Base-by-base conservation (phyloP, 2,888 invertebrate species). In the Polymixis lichenea region DNA sequence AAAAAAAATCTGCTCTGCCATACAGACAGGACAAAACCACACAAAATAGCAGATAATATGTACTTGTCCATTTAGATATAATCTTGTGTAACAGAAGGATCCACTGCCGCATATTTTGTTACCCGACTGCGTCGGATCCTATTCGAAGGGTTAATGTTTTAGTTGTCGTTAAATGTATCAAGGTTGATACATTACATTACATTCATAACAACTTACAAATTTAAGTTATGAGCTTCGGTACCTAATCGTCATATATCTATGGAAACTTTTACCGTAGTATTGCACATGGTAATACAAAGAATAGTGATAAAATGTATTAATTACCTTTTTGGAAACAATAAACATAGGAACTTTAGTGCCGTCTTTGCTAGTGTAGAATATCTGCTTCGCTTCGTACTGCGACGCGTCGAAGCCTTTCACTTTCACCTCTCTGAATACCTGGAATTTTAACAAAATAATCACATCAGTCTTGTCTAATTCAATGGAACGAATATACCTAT, bases 301-400 rank as follows among this genome's bases (percentile, higher is more conserved):
- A 32, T 22, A 17, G 15, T 46, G 0, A 49, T 15, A 7, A 13
- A 43, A 70, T 17, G 11, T 9, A n/a, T 25, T 0, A 73, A 70
- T 90, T 95, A 98, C 98, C 96, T 98, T 98, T 94, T 98, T 98
- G 82, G 97, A 97, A 75, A 98, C 97, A 83, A 99, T 98, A 94
- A 99, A 99, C 99, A 99, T 99, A 32, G 99, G 99, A 88, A 99
- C 97, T 96, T 98, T 98, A 28, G 99, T 99, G 88, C 98, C 98
- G 94, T 99, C 99, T 94, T 98, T 99, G 95, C 99, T 99, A 4
- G 97, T 93, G 93, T 99, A 99, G 96, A 99, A 99, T 76, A 99
- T 97, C 95, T 99, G 99, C 80, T 98, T 97, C 17, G 98, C 98
- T 91, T 98, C 98, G 90, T 98, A 99, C 84, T 98, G 95, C 15